Conservation (phyloP, 2,113 vertebrate genomes). For the Gulo gulo region DNA sequence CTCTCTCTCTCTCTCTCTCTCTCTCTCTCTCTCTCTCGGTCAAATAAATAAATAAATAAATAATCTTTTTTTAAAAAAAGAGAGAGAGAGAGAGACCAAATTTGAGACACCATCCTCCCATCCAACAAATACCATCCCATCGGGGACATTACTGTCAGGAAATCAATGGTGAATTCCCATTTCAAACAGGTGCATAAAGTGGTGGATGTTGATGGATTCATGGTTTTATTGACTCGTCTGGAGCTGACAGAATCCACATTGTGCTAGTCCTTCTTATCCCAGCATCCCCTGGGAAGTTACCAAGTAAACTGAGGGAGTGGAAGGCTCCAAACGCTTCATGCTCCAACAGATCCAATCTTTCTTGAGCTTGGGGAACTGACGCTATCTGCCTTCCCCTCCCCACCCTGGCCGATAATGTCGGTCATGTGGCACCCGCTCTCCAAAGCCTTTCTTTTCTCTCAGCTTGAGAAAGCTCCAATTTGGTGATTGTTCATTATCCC, state of each 20-base stretch:
- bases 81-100: neutral
- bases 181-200: no score
- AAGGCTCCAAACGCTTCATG: neutral
- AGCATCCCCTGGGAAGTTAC: neutral
- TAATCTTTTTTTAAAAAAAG: no score
- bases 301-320: neutral
- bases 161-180: neutral
- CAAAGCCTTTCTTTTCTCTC: constrained; percentile 34
- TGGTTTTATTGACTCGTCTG: neutral
- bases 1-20: no score
- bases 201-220: neutral
- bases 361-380: neutral
- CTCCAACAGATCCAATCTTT: neutral
- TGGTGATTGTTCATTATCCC: constrained; percentile 68
- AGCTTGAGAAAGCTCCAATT: constrained; percentile 56
- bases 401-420: neutral
- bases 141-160: neutral
- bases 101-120: neutral
- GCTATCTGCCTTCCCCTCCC: neutral
- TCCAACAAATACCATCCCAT: neutral
- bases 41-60: no score
- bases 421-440: neutral
- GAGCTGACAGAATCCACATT: neutral
- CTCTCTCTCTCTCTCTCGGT: no score
- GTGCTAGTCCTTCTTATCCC: neutral